Evolutionary conservation across 2,113 vertebrate genomes (phyloP).

Genomic region (Arvicanthis niloticus): DNA sequence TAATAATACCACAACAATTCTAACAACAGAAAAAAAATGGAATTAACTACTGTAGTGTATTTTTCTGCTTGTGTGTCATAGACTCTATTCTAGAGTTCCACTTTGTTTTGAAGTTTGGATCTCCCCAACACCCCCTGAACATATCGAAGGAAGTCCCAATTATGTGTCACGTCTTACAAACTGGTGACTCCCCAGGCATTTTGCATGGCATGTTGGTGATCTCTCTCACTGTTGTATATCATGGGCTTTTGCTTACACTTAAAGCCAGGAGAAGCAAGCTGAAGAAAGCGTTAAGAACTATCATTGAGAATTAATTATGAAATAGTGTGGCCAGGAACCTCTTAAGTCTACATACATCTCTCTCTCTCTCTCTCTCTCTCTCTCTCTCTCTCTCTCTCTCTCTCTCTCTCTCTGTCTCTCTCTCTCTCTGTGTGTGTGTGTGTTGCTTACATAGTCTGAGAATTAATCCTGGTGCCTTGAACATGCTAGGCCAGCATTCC

Average conservation of each 20-base stretch:
- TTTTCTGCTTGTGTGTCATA: neutral
- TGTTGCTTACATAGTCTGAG: neutral
- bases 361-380: too few relatives aligned
- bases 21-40: neutral
- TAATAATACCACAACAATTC: neutral
- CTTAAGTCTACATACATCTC: neutral
- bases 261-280: neutral
- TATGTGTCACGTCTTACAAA: neutral
- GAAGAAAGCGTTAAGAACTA: neutral
- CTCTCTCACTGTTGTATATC: neutral
- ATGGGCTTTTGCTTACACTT: neutral
- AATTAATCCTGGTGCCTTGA: neutral
- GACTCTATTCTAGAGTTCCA: neutral
- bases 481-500: too few relatives aligned
- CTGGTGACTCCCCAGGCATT: neutral
- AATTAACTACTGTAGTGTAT: neutral
- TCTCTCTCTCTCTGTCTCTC: too few relatives aligned
- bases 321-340: neutral
- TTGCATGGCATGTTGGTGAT: neutral
- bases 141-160: neutral
- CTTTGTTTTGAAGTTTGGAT: neutral
- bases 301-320: constrained; percentile 20
- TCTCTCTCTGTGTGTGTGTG: neutral
- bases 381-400: too few relatives aligned
- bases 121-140: neutral